A percentile compares a stretch with the other conserved stretches of the same genome.
Conservation (phyloP, 1,140 invertebrate species). For the Planococcus citri region DNA sequence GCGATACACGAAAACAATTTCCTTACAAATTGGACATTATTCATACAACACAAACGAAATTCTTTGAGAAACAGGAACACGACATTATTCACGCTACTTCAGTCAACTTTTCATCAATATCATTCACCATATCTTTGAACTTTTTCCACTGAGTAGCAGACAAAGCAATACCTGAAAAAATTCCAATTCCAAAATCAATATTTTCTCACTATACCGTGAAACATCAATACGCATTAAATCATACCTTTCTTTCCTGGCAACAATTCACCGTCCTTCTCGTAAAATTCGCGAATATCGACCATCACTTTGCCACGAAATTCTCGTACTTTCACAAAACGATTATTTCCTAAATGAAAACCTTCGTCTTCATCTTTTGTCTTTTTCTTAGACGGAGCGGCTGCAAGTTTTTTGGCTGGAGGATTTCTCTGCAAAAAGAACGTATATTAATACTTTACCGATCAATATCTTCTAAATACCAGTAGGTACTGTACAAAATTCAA, state of each 20-base stretch:
- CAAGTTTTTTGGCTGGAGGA: slow-evolving; percentile 23
- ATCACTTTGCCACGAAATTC: slow-evolving; percentile 42
- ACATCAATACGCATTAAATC: not conserved
- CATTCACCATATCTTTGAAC: slow-evolving; percentile 24
- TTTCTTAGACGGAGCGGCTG: not conserved
- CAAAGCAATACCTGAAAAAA: slow-evolving; percentile 26
- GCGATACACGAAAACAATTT: too few species aligned
- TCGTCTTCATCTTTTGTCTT: slow-evolving; percentile 29
- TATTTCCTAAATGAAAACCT: slow-evolving; percentile 37
- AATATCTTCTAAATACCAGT: not conserved
- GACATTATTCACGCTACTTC: not conserved
- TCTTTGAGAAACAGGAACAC: not conserved
- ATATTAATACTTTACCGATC: not conserved
- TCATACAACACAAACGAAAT: too few species aligned
- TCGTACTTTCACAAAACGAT: slow-evolving; percentile 40
- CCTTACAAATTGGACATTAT: too few species aligned
- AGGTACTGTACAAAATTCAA: not conserved
- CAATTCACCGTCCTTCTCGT: slow-evolving; percentile 40
- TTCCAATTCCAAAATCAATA: not conserved
- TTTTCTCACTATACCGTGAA: not conserved
- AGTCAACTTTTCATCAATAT: slow-evolving; percentile 20
- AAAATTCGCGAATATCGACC: slow-evolving; percentile 46
- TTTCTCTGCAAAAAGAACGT: slow-evolving; percentile 20
- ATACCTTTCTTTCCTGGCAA: slow-evolving; percentile 46
- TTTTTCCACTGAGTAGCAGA: slow-evolving; percentile 26